Base-by-base conservation (phyloP, 2,888 invertebrate species). In the Pheosia gnoma region DNA sequence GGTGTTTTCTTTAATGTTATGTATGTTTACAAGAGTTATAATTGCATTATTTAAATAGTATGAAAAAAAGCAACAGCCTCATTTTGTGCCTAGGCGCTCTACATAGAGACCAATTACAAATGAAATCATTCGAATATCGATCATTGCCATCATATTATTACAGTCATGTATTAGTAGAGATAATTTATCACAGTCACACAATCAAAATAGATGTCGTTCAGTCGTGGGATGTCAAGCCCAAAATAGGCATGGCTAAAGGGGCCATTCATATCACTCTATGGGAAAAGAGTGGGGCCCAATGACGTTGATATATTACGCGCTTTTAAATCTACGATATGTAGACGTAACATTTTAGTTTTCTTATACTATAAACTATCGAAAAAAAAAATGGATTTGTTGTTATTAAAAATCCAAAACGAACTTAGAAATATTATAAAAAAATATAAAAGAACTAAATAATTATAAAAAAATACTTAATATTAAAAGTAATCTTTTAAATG, bases 251-350 rank as follows among this genome's bases (percentile, higher is more conserved):
- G 73, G 71, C 71, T 78, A 72, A 82, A 83, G 75, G 74, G 74
- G 64, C 77, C 78, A 84, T 84, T 84, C 78, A 80, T 86, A 81
- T 74, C 67, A 71, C 77, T 84, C 81, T 80, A 81, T 82, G 79
- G 79, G 79, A 81, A 73, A 75, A 77, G 71, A 72, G 68, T 74
- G 78, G 78, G 71, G 70, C 67, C 61, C 59, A 65, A 62, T 78
- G 88, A 87, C 89, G 74, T 83, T 90, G 88, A 90, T 86, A 69
- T 83, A 88, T 89, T 70, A 74, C 61, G 66, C 72, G 77, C 72
- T 68, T 78, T 77, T 66, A 61, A 75, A 74, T 70, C 68, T 69
- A 75, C 76, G 75, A 77, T 75, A 72, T 72, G 67, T 68, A 66
- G 61, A 70, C 67, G 74, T 69, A 11, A 47, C 7, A 6, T 8